Conservation (phyloP, 2,113 vertebrate species). For the Pedionomus torquatus region DNA sequence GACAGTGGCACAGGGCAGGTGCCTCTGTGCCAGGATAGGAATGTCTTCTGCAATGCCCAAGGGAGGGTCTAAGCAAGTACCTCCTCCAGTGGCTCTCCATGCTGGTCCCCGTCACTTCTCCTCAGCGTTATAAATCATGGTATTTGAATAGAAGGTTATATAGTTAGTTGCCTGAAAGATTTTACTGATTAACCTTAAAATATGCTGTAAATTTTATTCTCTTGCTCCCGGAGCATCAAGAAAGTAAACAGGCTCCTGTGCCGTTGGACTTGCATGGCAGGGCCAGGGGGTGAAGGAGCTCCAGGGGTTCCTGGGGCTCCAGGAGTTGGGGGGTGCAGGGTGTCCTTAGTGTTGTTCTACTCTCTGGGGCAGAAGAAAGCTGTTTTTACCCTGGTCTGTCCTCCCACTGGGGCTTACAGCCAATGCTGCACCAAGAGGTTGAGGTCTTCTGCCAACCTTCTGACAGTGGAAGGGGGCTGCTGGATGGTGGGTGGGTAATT, state of each 20-base stretch:
- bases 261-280: rapidly evolving
- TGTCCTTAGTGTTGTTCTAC: too few species aligned
- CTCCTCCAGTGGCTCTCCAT: neutral
- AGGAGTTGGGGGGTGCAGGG: neutral
- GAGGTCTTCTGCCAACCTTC: neutral
- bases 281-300: rapidly evolving
- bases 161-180: constrained; percentile 60
- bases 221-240: neutral
- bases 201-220: constrained; percentile 50
- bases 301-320: neutral
- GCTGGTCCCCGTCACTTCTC: neutral
- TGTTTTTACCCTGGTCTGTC: neutral
- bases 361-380: neutral
- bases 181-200: constrained; percentile 68
- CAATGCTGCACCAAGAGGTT: neutral
- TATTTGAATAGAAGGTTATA: constrained; percentile 18
- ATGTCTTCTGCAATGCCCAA: rapidly evolving
- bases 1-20: neutral
- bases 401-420: rapidly evolving
- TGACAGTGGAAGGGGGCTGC: neutral
- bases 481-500: neutral
- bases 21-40: neutral
- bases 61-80: neutral
- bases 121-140: neutral
- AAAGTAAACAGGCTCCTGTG: neutral